Percentiles rank a stretch among this genome's conserved stretches.
These are phyloP conservation scores for Brachyptera risi DNA, from an alignment of 2,888 invertebrate species.

Conservation along the genomic window DNA sequence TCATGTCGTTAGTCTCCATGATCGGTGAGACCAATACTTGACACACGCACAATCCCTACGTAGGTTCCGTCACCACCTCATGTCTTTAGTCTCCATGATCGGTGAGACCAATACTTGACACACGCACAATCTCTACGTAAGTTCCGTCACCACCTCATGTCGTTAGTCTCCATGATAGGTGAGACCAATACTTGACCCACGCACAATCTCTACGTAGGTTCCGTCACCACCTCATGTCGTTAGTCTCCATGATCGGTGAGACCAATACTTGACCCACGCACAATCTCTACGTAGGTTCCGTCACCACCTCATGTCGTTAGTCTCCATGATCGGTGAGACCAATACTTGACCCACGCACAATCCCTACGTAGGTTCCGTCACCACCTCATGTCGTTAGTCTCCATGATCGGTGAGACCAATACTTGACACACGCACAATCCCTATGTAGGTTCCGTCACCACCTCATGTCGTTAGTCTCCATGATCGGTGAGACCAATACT, in stretches of 20 bases:
- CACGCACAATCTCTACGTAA: too few relatives aligned
- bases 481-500: constrained; percentile 75
- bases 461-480: constrained; percentile 89
- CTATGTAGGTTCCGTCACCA: too few relatives aligned
- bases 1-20: constrained; percentile 93
- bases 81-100: constrained; percentile 93
- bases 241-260: constrained; percentile 84
- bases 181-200: too few relatives aligned
- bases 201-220: too few relatives aligned
- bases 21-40: too few relatives aligned
- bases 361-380: too few relatives aligned
- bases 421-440: too few relatives aligned
- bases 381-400: constrained; percentile 89
- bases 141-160: constrained; percentile 88
- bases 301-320: constrained; percentile 90
- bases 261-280: too few relatives aligned
- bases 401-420: constrained; percentile 81
- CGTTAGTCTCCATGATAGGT: constrained; percentile 89
- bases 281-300: too few relatives aligned
- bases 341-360: too few relatives aligned
- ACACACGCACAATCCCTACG: too few relatives aligned
- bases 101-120: too few relatives aligned
- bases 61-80: constrained; percentile 84
- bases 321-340: constrained; percentile 82
- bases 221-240: constrained; percentile 87